A percentile compares a stretch with the other conserved stretches of the same genome.
Evolutionary conservation across 2,113 vertebrate genomes (phyloP).

Genomic region (Naja naja): DNA sequence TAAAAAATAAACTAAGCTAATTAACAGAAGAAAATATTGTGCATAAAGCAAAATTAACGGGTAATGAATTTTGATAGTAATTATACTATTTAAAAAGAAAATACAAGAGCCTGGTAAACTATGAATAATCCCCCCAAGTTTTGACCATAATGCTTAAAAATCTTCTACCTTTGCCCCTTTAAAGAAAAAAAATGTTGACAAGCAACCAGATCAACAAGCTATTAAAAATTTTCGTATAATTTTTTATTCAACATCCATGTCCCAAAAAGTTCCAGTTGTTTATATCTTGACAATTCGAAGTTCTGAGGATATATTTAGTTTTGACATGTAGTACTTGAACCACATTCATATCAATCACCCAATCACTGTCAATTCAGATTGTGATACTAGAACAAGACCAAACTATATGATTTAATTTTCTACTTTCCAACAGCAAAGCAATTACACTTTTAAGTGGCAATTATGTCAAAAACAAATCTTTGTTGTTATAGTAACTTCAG

Average conservation of each 20-base stretch:
- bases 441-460: not conserved
- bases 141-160: not conserved
- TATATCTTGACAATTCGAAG: not conserved
- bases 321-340: not conserved
- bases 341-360: not conserved
- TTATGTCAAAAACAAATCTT: not conserved
- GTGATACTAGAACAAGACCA: not conserved
- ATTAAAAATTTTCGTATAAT: not conserved
- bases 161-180: not conserved
- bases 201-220: not conserved
- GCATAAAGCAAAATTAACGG: not conserved
- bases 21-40: not conserved
- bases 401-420: not conserved
- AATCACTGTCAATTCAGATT: not conserved
- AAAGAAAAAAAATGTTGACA: not conserved
- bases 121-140: not conserved
- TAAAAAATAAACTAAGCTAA: not conserved
- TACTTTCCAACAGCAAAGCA: not conserved
- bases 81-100: not conserved
- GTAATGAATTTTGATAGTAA: not conserved
- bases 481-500: not conserved
- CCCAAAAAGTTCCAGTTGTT: not conserved
- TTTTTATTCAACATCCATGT: not conserved
- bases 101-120: not conserved
- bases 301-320: not conserved